A percentile compares a stretch with the other conserved stretches of the same genome.
Evolutionary conservation across 2,113 vertebrate genomes (phyloP).

Genomic region (Tragelaphus buxtoni): DNA sequence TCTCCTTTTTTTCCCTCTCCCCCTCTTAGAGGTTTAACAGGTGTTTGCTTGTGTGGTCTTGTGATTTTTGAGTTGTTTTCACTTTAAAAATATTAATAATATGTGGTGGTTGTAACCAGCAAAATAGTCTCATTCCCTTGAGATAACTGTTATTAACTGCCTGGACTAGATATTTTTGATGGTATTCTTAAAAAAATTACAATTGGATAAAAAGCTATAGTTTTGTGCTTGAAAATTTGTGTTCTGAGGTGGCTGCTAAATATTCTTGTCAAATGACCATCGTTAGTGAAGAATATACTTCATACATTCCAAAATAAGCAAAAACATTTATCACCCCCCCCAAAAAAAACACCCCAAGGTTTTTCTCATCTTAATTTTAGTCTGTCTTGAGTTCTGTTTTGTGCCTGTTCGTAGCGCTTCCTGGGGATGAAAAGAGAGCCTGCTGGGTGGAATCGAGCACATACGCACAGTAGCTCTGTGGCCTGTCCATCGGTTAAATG

Average conservation of each 20-base stretch:
- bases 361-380: not conserved
- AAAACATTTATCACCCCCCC: not conserved
- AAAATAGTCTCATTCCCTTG: not conserved
- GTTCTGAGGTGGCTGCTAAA: not conserved
- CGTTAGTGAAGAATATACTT: not conserved
- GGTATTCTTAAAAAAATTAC: not conserved
- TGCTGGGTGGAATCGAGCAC: not conserved
- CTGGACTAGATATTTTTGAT: not conserved
- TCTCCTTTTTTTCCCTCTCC: not conserved
- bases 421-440: not conserved
- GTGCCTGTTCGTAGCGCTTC: not conserved
- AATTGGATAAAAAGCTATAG: not conserved
- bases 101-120: not conserved
- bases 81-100: constrained; percentile 9
- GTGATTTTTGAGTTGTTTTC: not conserved
- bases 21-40: not conserved
- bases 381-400: not conserved
- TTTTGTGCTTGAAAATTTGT: not conserved
- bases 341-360: not conserved
- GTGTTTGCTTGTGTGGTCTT: not conserved
- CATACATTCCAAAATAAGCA: not conserved
- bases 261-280: not conserved
- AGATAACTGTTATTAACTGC: not conserved
- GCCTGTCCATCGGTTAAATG: not conserved
- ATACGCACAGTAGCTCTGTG: not conserved